These are phyloP conservation scores for Euphysa ruthae DNA, from an alignment of 30 jellyfish, hydroid and myxozoan genomes.

Conservation along the genomic window DNA sequence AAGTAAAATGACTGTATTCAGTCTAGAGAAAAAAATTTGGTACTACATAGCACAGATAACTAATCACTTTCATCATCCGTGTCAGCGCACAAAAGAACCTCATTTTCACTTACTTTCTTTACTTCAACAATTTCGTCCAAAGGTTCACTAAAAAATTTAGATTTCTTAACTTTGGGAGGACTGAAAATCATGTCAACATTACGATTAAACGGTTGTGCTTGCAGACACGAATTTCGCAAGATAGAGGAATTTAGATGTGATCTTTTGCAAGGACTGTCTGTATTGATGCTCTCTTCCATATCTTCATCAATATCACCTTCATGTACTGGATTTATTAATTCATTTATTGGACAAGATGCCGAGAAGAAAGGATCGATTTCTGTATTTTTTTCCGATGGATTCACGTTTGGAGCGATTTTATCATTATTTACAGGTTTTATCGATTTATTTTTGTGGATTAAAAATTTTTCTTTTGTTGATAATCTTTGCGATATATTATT, in stretches of 20 bases:
- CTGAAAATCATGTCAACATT: too few relatives aligned
- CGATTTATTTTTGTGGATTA: neutral
- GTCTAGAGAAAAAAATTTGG: too few relatives aligned
- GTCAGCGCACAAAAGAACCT: constrained; percentile 12
- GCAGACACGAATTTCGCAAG: too few relatives aligned
- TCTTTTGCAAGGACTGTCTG: too few relatives aligned
- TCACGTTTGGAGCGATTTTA: neutral
- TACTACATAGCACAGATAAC: neutral
- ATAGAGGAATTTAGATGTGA: too few relatives aligned
- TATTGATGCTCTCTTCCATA: too few relatives aligned
- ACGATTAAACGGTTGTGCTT: too few relatives aligned
- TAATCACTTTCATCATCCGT: constrained; percentile 23
- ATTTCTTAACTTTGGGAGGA: too few relatives aligned
- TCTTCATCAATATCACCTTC: too few relatives aligned
- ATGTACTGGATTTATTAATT: too few relatives aligned
- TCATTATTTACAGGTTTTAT: neutral
- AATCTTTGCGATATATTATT: neutral
- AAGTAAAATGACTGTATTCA: too few relatives aligned
- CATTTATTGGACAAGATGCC: constrained; percentile 1
- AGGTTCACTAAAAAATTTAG: neutral
- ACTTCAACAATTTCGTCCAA: neutral
- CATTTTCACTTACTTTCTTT: neutral
- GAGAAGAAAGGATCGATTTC: neutral
- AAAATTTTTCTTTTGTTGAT: neutral
- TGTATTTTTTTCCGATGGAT: too few relatives aligned